Percentiles rank a stretch among this genome's conserved stretches.
Evolutionary conservation across 2,888 invertebrate species (phyloP).

Genomic region (Lottia gigantea): DNA sequence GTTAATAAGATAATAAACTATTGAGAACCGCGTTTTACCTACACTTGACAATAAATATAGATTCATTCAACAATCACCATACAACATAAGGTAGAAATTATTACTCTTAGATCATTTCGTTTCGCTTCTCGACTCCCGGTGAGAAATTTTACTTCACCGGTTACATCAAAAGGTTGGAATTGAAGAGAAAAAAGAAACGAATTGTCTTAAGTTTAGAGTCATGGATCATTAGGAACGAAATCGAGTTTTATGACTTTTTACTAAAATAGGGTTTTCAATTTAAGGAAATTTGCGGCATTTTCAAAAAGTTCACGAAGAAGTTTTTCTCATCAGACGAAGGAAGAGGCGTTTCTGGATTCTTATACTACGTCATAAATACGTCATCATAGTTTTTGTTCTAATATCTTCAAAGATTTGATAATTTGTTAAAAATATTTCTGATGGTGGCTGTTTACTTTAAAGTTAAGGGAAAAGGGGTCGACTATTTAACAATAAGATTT

Average conservation of each 20-base stretch:
- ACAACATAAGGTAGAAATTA: slow-evolving; percentile 2
- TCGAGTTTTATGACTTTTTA: background rate
- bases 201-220: background rate
- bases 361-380: background rate
- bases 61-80: background rate
- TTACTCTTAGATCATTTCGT: background rate
- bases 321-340: background rate
- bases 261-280: background rate
- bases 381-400: background rate
- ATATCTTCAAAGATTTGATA: too few relatives aligned
- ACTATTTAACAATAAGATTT: too few relatives aligned
- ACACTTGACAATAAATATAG: background rate
- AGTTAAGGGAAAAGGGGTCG: too few relatives aligned
- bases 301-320: background rate
- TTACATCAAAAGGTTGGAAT: slow-evolving; percentile 3
- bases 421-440: too few relatives aligned
- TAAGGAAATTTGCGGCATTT: slow-evolving; percentile 2
- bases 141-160: background rate
- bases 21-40: background rate
- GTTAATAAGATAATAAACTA: background rate
- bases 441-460: too few relatives aligned
- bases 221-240: slow-evolving; percentile 1
- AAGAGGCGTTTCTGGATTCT: background rate
- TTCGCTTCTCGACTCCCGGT: slow-evolving; percentile 4
- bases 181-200: background rate